Conservation (phyloP, 2,113 vertebrate genomes). For the Malurus elegans region DNA sequence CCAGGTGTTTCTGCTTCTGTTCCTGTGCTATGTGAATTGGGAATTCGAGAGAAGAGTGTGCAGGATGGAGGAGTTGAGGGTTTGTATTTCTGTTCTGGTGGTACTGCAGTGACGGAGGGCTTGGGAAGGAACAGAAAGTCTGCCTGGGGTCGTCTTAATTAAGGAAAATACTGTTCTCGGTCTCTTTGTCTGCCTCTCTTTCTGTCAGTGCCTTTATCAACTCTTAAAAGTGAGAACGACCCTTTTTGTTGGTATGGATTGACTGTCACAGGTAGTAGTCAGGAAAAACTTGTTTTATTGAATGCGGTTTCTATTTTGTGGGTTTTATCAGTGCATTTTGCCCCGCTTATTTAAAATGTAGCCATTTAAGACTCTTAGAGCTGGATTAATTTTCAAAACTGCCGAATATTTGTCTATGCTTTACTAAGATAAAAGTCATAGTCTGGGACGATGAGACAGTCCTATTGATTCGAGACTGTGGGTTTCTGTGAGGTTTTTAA, state of each 20-base stretch:
- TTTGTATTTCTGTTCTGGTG: constrained; percentile 59
- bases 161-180: background rate
- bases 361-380: background rate
- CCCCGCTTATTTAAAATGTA: background rate
- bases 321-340: background rate
- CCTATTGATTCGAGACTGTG: background rate
- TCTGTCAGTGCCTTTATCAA: constrained; percentile 10
- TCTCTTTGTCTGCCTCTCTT: constrained; percentile 8
- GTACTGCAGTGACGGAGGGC: background rate
- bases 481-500: background rate
- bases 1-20: constrained; percentile 67
- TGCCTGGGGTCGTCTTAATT: background rate
- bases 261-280: background rate
- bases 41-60: constrained; percentile 57
- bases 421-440: background rate
- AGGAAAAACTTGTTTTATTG: background rate
- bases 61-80: constrained; percentile 59
- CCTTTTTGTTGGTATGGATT: background rate
- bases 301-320: background rate
- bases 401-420: background rate
- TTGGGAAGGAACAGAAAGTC: constrained; percentile 31
- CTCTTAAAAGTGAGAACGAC: background rate
- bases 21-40: constrained; percentile 63
- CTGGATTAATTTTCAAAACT: background rate
- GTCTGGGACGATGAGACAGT: background rate